Evolutionary conservation across 1,140 invertebrate genomes (phyloP).

Genomic region (Heliothis virescens): DNA sequence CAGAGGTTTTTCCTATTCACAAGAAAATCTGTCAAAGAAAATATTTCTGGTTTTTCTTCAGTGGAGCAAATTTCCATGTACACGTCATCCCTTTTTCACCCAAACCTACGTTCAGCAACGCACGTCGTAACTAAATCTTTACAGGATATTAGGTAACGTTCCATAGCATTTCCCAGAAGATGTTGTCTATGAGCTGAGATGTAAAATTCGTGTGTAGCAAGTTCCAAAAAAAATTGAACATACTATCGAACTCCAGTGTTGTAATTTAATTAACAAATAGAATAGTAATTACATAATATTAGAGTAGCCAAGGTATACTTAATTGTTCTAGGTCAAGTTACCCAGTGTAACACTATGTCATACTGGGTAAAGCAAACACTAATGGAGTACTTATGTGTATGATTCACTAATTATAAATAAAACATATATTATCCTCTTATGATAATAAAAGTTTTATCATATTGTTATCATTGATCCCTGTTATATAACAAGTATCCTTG

Average conservation of each 20-base stretch:
- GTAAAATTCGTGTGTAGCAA: background rate
- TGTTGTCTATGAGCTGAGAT: background rate
- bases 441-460: conserved; percentile 15
- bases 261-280: no score
- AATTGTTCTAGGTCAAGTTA: no score
- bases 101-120: background rate
- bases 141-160: background rate
- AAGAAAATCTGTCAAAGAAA: no score
- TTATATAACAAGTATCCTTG: background rate
- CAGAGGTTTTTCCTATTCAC: no score
- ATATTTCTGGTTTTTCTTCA: no score
- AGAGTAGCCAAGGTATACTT: no score
- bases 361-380: background rate
- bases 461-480: background rate
- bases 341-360: background rate
- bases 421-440: background rate
- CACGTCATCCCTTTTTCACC: background rate
- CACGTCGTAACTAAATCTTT: background rate
- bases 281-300: no score
- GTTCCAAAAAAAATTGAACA: background rate
- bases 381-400: background rate
- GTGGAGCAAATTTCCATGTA: background rate
- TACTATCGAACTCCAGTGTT: no score
- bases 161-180: background rate
- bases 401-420: background rate